Evolutionary conservation across 2,888 invertebrate genomes (phyloP).

Genomic region (Cylloceria caligata): DNA sequence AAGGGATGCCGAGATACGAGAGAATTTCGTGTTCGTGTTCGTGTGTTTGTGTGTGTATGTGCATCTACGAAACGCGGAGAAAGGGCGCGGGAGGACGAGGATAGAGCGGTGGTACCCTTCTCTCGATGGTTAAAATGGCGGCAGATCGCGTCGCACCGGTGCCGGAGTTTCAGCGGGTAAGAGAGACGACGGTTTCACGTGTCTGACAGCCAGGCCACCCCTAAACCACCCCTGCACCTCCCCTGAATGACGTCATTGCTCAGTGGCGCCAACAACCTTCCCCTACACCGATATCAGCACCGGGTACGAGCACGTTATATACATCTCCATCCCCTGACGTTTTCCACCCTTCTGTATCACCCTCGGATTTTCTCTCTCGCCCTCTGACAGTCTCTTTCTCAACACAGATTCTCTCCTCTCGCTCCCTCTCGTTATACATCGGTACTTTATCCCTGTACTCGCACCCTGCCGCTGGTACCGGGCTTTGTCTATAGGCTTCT

Average conservation of each 20-base stretch:
- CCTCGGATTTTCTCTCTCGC: slow-evolving; percentile 26
- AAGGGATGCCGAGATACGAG: not conserved
- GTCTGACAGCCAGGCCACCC: slow-evolving; percentile 70
- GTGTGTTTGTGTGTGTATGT: not conserved
- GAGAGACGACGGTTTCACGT: slow-evolving; percentile 74
- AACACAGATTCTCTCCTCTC: not conserved
- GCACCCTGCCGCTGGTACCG: not conserved
- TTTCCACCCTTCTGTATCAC: slow-evolving; percentile 12
- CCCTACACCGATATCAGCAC: slow-evolving; percentile 76
- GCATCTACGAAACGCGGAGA: not conserved
- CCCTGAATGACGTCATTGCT: slow-evolving; percentile 79
- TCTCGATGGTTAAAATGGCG: slow-evolving; percentile 56
- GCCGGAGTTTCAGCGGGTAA: slow-evolving; percentile 70
- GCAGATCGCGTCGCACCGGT: slow-evolving; percentile 56
- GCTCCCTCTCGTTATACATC: slow-evolving; percentile 7
- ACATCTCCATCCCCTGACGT: not conserved
- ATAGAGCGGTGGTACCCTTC: slow-evolving; percentile 4
- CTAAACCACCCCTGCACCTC: slow-evolving; percentile 75
- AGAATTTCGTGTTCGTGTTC: too few species aligned
- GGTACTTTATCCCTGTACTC: not conserved
- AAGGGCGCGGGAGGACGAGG: slow-evolving; percentile 2
- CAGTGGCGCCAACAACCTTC: slow-evolving; percentile 76
- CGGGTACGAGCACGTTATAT: slow-evolving; percentile 46
- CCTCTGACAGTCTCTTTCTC: slow-evolving; percentile 15
- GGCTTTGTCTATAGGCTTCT: slow-evolving; percentile 43